phyloP scores from a whole-genome alignment of 2,888 invertebrate genomes.

The Macropis europaea region DNA sequence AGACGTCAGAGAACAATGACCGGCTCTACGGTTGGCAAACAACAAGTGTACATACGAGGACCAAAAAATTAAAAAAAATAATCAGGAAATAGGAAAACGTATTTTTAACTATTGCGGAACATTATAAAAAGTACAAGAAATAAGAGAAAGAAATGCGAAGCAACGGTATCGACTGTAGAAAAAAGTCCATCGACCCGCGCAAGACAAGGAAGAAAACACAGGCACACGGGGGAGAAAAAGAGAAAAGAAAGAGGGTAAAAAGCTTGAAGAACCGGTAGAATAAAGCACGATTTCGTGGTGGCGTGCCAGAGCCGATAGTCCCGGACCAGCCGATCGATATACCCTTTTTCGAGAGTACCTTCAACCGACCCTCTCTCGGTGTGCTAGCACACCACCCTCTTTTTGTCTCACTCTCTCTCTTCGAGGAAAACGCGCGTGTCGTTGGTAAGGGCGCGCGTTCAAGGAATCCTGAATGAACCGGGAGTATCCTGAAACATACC shows the following conservation, averaged over 20 bases:
- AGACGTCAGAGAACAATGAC: too few species aligned
- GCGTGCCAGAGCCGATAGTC: conserved; percentile 72
- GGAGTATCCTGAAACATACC: conserved; percentile 29
- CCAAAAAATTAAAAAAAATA: neutral
- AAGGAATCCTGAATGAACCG: neutral
- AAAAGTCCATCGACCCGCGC: too few species aligned
- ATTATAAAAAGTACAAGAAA: too few species aligned
- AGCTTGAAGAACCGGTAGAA: conserved; percentile 26
- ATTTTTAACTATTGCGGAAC: too few species aligned
- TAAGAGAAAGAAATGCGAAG: conserved; percentile 6
- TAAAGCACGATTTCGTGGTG: conserved; percentile 67
- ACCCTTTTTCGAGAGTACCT: conserved; percentile 72
- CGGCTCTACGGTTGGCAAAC: too few species aligned
- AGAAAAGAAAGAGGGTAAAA: conserved; percentile 17
- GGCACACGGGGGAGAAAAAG: neutral
- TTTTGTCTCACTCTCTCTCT: conserved; percentile 33
- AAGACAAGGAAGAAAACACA: neutral
- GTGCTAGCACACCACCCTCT: conserved; percentile 24
- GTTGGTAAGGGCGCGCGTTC: neutral
- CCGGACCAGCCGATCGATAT: conserved; percentile 76
- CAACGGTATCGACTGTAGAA: too few species aligned
- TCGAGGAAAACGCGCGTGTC: conserved; percentile 29
- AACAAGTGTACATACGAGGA: neutral
- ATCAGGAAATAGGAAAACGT: too few species aligned
- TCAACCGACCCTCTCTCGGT: conserved; percentile 47